phyloP scores from a whole-genome alignment of 2,113 vertebrate genomes.

The Passer domesticus region DNA sequence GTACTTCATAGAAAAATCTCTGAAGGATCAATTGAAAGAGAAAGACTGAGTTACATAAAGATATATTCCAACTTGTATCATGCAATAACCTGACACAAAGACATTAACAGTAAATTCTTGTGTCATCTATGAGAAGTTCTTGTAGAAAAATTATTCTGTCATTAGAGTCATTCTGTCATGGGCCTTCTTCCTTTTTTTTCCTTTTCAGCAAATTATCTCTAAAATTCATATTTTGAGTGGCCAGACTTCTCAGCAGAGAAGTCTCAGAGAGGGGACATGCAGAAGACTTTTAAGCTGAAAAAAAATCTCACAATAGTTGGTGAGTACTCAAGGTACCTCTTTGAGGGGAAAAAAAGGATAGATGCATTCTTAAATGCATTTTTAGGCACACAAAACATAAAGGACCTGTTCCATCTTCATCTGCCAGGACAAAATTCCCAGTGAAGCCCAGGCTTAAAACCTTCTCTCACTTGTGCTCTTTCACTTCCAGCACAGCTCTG shows the following conservation, averaged over 20 bases:
- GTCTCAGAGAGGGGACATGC: neutral
- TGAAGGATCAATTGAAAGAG: neutral
- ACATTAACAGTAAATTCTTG: neutral
- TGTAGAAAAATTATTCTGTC: neutral
- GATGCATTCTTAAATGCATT: neutral
- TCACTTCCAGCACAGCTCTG: neutral
- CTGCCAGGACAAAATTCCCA: neutral
- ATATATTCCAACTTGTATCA: neutral
- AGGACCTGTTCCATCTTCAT: neutral
- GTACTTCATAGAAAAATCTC: neutral
- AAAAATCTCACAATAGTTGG: neutral
- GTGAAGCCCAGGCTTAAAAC: neutral
- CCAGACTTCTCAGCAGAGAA: neutral
- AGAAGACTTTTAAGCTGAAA: neutral
- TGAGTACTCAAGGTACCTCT: neutral
- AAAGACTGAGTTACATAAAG: neutral
- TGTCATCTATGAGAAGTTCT: neutral
- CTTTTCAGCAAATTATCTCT: neutral
- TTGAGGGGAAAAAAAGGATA: neutral
- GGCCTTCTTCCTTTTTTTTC: neutral
- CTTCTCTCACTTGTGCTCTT: accelerated
- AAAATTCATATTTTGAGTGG: neutral
- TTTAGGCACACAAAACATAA: neutral
- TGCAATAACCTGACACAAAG: neutral
- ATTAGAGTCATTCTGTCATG: neutral